Percentiles rank a stretch among this genome's conserved stretches.
phyloP scores from a whole-genome alignment of 2,888 invertebrate species.

The Griposia aprilina region DNA sequence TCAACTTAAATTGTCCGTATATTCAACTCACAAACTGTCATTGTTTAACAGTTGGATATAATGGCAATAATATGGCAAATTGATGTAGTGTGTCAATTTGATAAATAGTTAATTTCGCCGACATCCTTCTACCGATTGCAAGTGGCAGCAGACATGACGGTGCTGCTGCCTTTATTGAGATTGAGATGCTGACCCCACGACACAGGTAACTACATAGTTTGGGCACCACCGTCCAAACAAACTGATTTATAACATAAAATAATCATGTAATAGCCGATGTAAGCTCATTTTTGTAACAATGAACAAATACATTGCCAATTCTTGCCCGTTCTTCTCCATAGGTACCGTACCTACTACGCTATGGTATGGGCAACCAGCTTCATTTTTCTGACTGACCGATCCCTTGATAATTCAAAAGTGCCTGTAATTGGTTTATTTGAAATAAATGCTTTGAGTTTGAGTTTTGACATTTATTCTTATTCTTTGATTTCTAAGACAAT shows the following conservation, averaged over 20 bases:
- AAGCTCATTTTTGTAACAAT: background rate
- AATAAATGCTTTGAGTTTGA: no score
- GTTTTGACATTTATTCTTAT: no score
- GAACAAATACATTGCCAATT: background rate
- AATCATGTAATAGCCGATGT: background rate
- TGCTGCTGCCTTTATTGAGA: background rate
- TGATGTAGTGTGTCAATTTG: background rate
- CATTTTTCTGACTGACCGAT: no score
- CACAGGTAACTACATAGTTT: background rate
- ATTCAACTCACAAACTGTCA: background rate
- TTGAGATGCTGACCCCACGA: background rate
- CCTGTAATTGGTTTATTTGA: no score
- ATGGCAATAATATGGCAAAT: background rate
- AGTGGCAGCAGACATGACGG: background rate
- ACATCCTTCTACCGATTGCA: background rate
- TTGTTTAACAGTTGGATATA: background rate
- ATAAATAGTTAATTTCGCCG: no score
- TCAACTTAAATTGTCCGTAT: background rate
- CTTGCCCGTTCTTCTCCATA: no score
- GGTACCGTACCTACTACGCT: no score
- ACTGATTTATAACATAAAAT: background rate
- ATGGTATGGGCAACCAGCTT: no score
- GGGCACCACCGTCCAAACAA: background rate
- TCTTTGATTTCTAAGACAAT: background rate
- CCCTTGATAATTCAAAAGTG: no score